phyloP scores from a whole-genome alignment of 92 coral and sea anemone genomes.

The Metridium senile region DNA sequence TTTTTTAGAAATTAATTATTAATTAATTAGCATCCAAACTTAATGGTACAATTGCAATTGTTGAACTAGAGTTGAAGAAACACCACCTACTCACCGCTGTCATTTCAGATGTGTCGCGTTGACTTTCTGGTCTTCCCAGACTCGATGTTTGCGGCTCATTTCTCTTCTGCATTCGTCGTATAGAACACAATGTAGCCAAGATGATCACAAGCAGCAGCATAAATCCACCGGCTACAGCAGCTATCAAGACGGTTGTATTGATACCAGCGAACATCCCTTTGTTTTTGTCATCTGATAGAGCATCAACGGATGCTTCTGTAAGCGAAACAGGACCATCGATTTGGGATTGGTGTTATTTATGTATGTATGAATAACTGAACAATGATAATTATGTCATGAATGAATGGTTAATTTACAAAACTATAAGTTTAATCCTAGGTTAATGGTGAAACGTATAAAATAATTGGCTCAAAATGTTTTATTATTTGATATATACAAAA shows the following conservation, averaged over 20 bases:
- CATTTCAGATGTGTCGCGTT: constrained; percentile 71
- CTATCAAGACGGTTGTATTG: constrained; percentile 70
- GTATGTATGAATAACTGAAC: background rate
- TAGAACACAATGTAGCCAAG: constrained; percentile 69
- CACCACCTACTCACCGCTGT: constrained; percentile 55
- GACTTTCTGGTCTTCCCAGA: constrained; percentile 73
- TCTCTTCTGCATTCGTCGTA: constrained; percentile 78
- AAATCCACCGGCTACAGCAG: constrained; percentile 88
- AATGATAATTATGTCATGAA: background rate
- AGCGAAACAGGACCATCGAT: constrained; percentile 27
- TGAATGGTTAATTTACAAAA: too few relatives aligned
- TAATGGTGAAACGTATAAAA: too few relatives aligned
- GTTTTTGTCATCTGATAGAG: constrained; percentile 31
- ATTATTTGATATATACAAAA: too few relatives aligned
- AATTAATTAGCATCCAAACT: too few relatives aligned
- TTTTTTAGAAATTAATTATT: too few relatives aligned
- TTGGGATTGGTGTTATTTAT: constrained; percentile 18
- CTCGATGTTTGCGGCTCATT: constrained; percentile 50
- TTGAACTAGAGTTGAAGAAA: too few relatives aligned
- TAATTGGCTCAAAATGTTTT: too few relatives aligned
- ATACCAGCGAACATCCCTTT: constrained; percentile 44
- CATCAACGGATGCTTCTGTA: constrained; percentile 58
- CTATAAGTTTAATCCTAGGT: too few relatives aligned
- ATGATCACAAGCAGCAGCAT: constrained; percentile 72
- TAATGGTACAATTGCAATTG: too few relatives aligned